A percentile compares a stretch with the other conserved stretches of the same genome.
These are phyloP conservation scores for Lordiphosa clarofinis DNA, from an alignment of 1,140 invertebrate genomes.

Conservation along the genomic window DNA sequence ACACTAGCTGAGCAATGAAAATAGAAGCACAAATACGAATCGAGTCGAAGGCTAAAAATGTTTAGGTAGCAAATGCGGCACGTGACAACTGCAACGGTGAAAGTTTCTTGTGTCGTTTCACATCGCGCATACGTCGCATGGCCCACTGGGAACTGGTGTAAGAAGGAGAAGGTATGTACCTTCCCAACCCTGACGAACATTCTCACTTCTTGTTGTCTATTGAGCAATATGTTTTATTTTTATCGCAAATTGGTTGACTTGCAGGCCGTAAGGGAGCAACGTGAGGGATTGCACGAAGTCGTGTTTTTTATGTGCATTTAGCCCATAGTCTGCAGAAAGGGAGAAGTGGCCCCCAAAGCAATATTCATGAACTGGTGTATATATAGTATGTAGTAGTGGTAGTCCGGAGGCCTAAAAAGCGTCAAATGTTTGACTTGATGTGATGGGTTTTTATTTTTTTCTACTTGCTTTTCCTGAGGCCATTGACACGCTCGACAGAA, in stretches of 20 bases:
- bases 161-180: neutral
- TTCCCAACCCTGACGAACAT: slow-evolving; percentile 3
- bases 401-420: slow-evolving; percentile 46
- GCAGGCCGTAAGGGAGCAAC: slow-evolving; percentile 23
- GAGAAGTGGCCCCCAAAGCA: slow-evolving; percentile 1
- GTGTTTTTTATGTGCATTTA: slow-evolving; percentile 16
- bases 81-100: slow-evolving; percentile 64
- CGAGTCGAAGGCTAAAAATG: slow-evolving; percentile 38
- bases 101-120: slow-evolving; percentile 37
- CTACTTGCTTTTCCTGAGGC: slow-evolving; percentile 12
- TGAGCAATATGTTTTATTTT: slow-evolving; percentile 75
- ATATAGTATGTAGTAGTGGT: no score
- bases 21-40: slow-evolving; percentile 18
- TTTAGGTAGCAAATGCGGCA: slow-evolving; percentile 63
- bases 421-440: slow-evolving; percentile 48
- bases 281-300: neutral
- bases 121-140: slow-evolving; percentile 64
- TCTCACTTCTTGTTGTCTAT: slow-evolving; percentile 51
- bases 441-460: slow-evolving; percentile 42
- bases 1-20: neutral
- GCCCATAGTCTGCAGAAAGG: neutral
- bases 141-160: slow-evolving; percentile 15
- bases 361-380: slow-evolving; percentile 11
- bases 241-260: slow-evolving; percentile 75
- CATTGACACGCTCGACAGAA: slow-evolving; percentile 49